phyloP scores from a whole-genome alignment of 2,113 vertebrate species.

The Gymnarchus niloticus region DNA sequence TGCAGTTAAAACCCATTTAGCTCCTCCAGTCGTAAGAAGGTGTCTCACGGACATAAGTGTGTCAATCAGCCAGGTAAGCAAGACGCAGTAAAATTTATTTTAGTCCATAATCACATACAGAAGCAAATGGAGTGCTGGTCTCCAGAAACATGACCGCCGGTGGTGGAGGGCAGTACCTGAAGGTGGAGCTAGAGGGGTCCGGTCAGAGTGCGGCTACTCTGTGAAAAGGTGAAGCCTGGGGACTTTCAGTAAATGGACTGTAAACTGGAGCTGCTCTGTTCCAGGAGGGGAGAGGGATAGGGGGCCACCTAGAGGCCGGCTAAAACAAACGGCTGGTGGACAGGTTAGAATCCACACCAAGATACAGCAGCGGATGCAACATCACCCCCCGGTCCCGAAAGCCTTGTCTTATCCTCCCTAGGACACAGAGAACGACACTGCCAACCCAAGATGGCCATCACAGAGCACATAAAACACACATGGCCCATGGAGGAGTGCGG shows the following conservation, averaged over 20 bases:
- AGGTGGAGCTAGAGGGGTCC: background rate
- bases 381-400: too few relatives aligned
- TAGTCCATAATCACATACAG: background rate
- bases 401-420: too few relatives aligned
- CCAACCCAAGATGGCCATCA: too few relatives aligned
- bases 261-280: background rate
- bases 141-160: background rate
- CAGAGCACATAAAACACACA: too few relatives aligned
- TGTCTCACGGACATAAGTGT: too few relatives aligned
- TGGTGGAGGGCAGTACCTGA: background rate
- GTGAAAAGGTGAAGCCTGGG: background rate
- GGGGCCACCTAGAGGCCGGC: background rate
- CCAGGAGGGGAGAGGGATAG: background rate
- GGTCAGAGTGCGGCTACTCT: background rate
- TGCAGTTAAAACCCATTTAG: background rate
- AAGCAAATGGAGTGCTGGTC: background rate
- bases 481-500: too few relatives aligned
- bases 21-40: too few relatives aligned
- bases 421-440: too few relatives aligned
- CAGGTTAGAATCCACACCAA: too few relatives aligned
- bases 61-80: too few relatives aligned
- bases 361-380: too few relatives aligned
- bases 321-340: background rate
- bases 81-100: background rate
- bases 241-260: background rate